Evolutionary conservation across 2,113 vertebrate genomes (phyloP).

Genomic region (Larimichthys crocea): DNA sequence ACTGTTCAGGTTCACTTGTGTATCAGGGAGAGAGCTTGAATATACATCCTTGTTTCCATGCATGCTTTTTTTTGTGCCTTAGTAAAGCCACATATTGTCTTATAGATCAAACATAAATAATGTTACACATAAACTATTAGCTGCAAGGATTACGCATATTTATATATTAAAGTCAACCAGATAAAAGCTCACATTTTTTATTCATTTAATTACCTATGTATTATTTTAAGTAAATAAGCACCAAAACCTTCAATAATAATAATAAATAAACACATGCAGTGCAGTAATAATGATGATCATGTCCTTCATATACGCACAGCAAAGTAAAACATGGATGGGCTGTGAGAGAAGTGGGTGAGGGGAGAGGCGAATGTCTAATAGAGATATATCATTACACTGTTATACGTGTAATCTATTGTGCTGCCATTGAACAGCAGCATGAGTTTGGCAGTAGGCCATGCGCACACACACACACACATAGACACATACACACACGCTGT

Average conservation of each 20-base stretch:
- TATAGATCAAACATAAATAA: neutral
- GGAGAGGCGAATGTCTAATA: slow-evolving; percentile 59
- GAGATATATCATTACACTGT: slow-evolving; percentile 78
- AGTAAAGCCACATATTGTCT: neutral
- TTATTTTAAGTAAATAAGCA: neutral
- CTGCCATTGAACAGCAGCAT: slow-evolving; percentile 74
- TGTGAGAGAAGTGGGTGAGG: neutral
- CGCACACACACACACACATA: slow-evolving; percentile 44
- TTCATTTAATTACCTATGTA: neutral
- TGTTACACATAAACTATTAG: neutral
- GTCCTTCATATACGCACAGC: neutral
- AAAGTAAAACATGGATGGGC: slow-evolving; percentile 11
- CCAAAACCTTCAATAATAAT: neutral
- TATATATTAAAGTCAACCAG: neutral
- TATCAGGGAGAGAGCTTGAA: neutral
- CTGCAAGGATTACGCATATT: neutral
- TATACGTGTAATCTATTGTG: slow-evolving; percentile 76
- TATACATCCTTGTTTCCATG: neutral
- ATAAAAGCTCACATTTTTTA: neutral
- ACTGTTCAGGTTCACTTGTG: neutral
- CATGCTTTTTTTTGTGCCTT: neutral
- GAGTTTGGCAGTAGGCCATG: slow-evolving; percentile 68
- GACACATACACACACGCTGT: slow-evolving; percentile 62
- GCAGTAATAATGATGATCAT: neutral
- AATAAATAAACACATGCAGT: neutral